Evolutionary conservation across 2,113 vertebrate species (phyloP).

Genomic region (Salvelinus namaycush): DNA sequence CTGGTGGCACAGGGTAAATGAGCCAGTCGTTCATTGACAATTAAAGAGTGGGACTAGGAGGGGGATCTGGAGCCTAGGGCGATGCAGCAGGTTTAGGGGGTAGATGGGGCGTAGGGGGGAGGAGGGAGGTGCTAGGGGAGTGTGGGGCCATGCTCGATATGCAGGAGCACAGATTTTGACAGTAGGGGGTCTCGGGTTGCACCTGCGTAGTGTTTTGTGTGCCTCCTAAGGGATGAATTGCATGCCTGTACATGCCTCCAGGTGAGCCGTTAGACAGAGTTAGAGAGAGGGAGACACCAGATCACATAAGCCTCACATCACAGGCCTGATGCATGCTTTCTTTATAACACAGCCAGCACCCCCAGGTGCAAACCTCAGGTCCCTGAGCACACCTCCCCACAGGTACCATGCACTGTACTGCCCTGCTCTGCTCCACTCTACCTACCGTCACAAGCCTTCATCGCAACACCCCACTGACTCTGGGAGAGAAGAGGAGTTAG

Average conservation of each 20-base stretch:
- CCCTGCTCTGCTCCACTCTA: conserved; percentile 1
- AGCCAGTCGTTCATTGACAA: not conserved
- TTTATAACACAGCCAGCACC: conserved; percentile 69
- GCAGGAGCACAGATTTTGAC: too few relatives aligned
- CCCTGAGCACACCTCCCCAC: conserved; percentile 8
- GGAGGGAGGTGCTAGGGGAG: not conserved
- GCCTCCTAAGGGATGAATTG: conserved; percentile 63
- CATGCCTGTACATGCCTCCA: conserved; percentile 64
- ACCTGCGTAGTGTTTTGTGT: conserved; percentile 46
- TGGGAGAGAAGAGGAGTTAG: too few relatives aligned
- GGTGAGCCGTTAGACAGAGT: conserved; percentile 70
- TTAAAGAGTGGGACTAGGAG: not conserved
- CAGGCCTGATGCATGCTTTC: conserved; percentile 71
- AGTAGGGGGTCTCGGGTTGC: conserved; percentile 14
- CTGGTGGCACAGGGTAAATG: too few relatives aligned
- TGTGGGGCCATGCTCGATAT: too few relatives aligned
- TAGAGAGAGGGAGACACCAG: conserved; percentile 59
- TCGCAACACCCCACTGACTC: too few relatives aligned
- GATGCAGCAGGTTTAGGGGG: not conserved
- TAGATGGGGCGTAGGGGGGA: not conserved
- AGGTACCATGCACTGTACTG: conserved; percentile 6
- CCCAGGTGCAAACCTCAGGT: conserved; percentile 27
- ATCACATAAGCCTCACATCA: conserved; percentile 50
- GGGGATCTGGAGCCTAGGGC: not conserved
- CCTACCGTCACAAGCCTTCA: too few relatives aligned